phyloP scores from a whole-genome alignment of 2,888 invertebrate species.

The Acrobasis consociella region DNA sequence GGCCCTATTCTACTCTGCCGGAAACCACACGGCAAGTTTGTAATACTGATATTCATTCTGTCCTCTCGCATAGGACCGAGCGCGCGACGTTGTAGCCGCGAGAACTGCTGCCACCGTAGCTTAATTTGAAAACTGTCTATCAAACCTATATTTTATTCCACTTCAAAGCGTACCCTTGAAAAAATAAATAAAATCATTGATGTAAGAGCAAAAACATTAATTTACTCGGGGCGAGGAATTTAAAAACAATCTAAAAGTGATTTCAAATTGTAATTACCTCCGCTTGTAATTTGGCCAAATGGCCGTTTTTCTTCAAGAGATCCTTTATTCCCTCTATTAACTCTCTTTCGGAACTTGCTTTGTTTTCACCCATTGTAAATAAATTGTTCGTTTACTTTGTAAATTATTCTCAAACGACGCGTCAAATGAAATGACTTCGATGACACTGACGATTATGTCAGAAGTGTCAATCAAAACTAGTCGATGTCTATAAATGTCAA shows the following conservation, averaged over 20 bases:
- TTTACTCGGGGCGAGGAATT: background rate
- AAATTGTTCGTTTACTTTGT: conserved; percentile 1
- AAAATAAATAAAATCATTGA: background rate
- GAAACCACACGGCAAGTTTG: too few species aligned
- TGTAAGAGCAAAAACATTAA: background rate
- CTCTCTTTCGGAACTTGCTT: conserved; percentile 64
- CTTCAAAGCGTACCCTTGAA: background rate
- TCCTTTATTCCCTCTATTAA: conserved; percentile 67
- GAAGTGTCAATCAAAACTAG: background rate
- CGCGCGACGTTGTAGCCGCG: too few species aligned
- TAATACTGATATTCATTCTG: too few species aligned
- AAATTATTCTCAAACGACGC: conserved; percentile 16
- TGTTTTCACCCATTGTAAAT: conserved; percentile 55
- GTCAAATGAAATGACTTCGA: conserved; percentile 26
- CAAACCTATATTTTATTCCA: too few species aligned
- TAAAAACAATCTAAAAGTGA: conserved; percentile 12
- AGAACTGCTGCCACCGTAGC: too few species aligned
- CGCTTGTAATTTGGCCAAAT: conserved; percentile 70
- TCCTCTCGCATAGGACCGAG: too few species aligned
- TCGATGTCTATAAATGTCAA: too few species aligned
- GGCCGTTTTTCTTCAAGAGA: conserved; percentile 64
- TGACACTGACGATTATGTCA: conserved; percentile 1
- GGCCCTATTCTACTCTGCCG: too few species aligned
- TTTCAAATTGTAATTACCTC: conserved; percentile 52
- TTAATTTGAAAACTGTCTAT: too few species aligned